Conservation (phyloP, 1,140 invertebrate species). For the Maniola jurtina region DNA sequence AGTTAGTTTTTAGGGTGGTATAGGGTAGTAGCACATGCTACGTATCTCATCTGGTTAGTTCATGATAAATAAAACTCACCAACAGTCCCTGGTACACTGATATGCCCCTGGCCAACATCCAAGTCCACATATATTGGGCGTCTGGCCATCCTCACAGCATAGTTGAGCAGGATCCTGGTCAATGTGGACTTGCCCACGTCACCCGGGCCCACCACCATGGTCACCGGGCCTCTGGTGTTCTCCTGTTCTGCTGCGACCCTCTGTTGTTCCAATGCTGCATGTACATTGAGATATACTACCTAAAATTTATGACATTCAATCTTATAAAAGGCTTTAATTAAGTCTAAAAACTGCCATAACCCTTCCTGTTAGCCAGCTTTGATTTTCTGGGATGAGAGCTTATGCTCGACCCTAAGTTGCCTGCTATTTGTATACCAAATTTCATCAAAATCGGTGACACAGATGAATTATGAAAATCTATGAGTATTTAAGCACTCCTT, state of each 20-base stretch:
- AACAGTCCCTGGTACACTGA: constrained; percentile 95
- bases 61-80: constrained; percentile 75
- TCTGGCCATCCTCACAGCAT: constrained; percentile 92
- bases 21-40: too few species aligned
- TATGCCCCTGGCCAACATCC: constrained; percentile 97
- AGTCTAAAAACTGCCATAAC: too few species aligned
- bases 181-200: constrained; percentile 98
- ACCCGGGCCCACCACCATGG: constrained; percentile 95
- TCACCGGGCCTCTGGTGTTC: constrained; percentile 87
- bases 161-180: constrained; percentile 94
- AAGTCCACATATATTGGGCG: constrained; percentile 96
- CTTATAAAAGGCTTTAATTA: background rate
- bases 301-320: constrained; percentile 31
- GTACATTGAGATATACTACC: constrained; percentile 94
- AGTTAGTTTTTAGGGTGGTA: too few species aligned
- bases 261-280: constrained; percentile 95
- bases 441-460: too few species aligned
- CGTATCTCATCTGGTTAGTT: too few species aligned
- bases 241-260: constrained; percentile 88
- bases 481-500: too few species aligned
- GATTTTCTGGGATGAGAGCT: too few species aligned
- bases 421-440: too few species aligned
- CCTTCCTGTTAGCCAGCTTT: too few species aligned
- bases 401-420: too few species aligned
- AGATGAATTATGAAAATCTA: too few species aligned